phyloP scores from a whole-genome alignment of 2,113 vertebrate genomes.

The Grallaria varia region DNA sequence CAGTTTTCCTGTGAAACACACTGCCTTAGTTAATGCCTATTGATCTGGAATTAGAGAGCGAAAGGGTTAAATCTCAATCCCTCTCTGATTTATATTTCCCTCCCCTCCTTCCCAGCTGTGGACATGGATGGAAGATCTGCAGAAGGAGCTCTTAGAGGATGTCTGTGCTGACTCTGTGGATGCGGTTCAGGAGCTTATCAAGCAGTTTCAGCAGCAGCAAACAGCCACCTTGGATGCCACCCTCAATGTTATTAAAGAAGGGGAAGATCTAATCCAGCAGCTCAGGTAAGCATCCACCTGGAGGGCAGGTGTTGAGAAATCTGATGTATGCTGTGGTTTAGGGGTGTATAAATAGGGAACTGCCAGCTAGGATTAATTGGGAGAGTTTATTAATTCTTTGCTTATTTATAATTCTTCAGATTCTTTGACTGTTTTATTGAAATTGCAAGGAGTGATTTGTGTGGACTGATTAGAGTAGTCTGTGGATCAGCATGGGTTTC shows the following conservation, averaged over 20 bases:
- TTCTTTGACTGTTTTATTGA: background rate
- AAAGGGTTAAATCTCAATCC: slow-evolving; percentile 56
- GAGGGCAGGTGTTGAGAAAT: slow-evolving; percentile 31
- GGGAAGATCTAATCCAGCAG: slow-evolving; percentile 97
- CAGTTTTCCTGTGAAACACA: background rate
- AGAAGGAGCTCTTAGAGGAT: slow-evolving; percentile 96
- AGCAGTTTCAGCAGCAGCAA: slow-evolving; percentile 98
- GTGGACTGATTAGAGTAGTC: slow-evolving; percentile 9
- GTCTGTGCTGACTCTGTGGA: slow-evolving; percentile 95
- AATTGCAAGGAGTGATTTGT: slow-evolving; percentile 41
- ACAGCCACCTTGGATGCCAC: slow-evolving; percentile 94
- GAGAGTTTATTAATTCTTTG: background rate
- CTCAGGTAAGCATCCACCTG: slow-evolving; percentile 85
- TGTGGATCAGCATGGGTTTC: slow-evolving; percentile 20
- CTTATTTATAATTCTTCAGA: background rate
- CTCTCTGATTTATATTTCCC: slow-evolving; percentile 60
- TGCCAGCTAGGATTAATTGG: background rate
- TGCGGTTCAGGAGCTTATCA: slow-evolving; percentile 94
- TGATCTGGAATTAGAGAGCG: slow-evolving; percentile 57
- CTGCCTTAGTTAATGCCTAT: background rate
- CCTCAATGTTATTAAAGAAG: slow-evolving; percentile 97
- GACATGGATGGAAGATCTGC: slow-evolving; percentile 99
- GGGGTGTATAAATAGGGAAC: background rate
- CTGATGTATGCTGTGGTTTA: background rate
- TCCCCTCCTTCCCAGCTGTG: slow-evolving; percentile 83